phyloP scores from a whole-genome alignment of 2,888 invertebrate species.

The Morpho helenor region DNA sequence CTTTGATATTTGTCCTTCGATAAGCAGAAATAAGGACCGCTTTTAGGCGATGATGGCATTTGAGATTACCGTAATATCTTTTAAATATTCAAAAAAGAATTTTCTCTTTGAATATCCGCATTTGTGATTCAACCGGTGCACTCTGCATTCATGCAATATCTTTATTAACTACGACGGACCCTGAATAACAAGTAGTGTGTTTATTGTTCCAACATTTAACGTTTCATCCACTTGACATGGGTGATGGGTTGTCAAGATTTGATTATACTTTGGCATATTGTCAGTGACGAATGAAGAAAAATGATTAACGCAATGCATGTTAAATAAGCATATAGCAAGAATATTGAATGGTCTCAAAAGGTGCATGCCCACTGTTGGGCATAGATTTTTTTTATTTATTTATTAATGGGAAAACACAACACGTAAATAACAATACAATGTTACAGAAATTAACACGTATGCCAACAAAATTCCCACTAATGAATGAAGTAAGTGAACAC shows the following conservation, averaged over 20 bases:
- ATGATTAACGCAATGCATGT: not conserved
- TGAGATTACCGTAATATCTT: not conserved
- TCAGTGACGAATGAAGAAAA: constrained; percentile 11
- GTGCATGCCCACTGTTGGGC: not conserved
- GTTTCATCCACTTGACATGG: constrained; percentile 25
- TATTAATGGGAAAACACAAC: no score
- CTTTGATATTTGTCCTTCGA: no score
- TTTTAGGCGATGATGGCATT: not conserved
- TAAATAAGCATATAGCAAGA: no score
- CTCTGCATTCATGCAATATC: constrained; percentile 38
- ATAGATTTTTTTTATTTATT: not conserved
- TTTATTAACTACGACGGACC: constrained; percentile 34
- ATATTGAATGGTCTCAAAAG: not conserved
- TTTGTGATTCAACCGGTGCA: constrained; percentile 30
- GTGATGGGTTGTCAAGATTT: constrained; percentile 22
- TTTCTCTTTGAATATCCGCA: constrained; percentile 22
- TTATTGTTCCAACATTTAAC: constrained; percentile 20
- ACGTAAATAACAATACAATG: no score
- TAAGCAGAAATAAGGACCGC: no score
- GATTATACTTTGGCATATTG: constrained; percentile 19
- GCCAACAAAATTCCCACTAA: no score
- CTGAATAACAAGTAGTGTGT: constrained; percentile 19
- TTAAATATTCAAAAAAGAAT: not conserved
- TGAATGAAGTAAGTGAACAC: no score
- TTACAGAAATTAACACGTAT: no score